Conservation (phyloP, 2,888 invertebrate species). For the Dicycla oo region DNA sequence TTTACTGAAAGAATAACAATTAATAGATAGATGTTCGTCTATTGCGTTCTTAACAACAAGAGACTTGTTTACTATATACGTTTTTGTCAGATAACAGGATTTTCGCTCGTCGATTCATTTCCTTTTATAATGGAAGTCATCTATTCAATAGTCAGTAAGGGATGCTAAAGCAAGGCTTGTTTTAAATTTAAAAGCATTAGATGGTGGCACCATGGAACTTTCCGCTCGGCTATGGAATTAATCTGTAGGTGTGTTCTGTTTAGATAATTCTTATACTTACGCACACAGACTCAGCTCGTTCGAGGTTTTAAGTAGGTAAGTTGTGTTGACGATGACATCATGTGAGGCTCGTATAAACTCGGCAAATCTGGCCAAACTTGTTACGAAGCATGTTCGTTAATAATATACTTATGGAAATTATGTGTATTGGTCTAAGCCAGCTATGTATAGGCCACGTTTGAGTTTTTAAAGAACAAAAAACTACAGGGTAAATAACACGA, state of each 20-base stretch:
- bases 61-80: conserved; percentile 70
- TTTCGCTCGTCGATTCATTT: conserved; percentile 67
- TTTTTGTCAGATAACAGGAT: conserved; percentile 68
- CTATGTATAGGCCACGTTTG: conserved; percentile 7
- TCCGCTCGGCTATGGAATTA: conserved; percentile 71
- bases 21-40: conserved; percentile 45
- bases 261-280: conserved; percentile 63
- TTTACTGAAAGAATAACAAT: conserved; percentile 62
- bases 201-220: conserved; percentile 72
- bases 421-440: conserved; percentile 19
- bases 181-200: conserved; percentile 72
- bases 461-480: conserved; percentile 18
- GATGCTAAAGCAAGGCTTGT: conserved; percentile 67
- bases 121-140: conserved; percentile 68
- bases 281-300: conserved; percentile 54
- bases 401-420: conserved; percentile 62
- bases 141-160: conserved; percentile 70
- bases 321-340: conserved; percentile 78
- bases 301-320: conserved; percentile 66
- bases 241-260: conserved; percentile 66
- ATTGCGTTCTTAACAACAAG: conserved; percentile 61
- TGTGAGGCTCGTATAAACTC: conserved; percentile 64
- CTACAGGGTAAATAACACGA: not conserved
- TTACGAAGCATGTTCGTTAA: conserved; percentile 65
- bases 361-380: conserved; percentile 76